Conservation (phyloP, 1,140 invertebrate genomes). For the Liolophura sinensis region DNA sequence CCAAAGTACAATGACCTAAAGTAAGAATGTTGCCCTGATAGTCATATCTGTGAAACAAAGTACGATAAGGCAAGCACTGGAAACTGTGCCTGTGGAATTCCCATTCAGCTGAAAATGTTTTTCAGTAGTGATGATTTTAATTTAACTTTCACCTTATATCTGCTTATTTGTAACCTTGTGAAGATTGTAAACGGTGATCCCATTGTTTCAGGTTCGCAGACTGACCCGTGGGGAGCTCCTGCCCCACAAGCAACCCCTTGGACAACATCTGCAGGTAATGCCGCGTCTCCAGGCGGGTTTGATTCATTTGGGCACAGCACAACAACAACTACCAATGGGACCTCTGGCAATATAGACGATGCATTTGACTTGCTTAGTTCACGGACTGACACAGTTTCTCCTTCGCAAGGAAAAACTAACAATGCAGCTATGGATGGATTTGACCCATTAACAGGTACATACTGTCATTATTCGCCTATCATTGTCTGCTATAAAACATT, state of each 20-base stretch:
- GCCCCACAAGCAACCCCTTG: constrained; percentile 10
- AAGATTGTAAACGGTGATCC: not conserved
- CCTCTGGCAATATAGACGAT: constrained; percentile 35
- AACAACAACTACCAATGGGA: constrained; percentile 30
- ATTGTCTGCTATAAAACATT: constrained; percentile 3
- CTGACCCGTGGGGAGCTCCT: constrained; percentile 19
- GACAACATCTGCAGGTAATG: not conserved
- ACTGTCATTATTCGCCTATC: not conserved
- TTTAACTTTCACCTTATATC: not conserved
- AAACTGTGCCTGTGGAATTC: not conserved
- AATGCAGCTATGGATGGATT: constrained; percentile 16
- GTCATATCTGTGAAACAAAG: no score
- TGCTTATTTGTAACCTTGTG: not conserved
- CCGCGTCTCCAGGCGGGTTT: constrained; percentile 20
- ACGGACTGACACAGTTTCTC: constrained; percentile 31
- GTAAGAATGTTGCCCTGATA: no score
- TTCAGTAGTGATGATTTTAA: not conserved
- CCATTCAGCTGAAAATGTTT: not conserved
- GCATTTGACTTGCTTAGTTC: constrained; percentile 49
- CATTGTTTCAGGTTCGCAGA: constrained; percentile 7
- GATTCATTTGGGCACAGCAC: constrained; percentile 14
- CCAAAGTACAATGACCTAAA: no score
- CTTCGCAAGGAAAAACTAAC: constrained; percentile 22
- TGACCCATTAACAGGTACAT: constrained; percentile 22
- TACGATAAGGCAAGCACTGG: no score